Evolutionary conservation across 2,888 invertebrate species (phyloP), one percentile per base, ranked within the genome.

Genomic region (Amiota minor): DNA sequence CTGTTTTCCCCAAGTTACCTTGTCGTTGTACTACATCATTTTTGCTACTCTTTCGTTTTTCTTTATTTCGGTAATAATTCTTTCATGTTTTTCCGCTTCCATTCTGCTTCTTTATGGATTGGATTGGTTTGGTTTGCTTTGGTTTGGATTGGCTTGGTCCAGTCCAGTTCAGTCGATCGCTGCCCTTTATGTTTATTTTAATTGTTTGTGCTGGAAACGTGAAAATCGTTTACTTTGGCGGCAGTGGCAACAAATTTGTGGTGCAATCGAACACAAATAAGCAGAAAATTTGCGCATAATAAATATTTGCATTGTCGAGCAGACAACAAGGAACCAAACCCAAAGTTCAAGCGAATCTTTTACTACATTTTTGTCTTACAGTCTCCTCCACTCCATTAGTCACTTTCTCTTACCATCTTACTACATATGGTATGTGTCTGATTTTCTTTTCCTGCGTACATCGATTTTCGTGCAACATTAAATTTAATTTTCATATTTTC

Each of bases 1-100:
- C 18, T 18, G 61, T 14, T 59, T 16, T 18, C 71, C 68, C 68
- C 68, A 68, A 71, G 71, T 70, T 71, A 65, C 71, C 74, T 71
- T 20, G 68, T 59, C 67, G 61, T 59, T 59, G 71, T 65, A 56
- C 46, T 62, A 74, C 35, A 35, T 35, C 35, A 35, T 35, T 35
- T 35, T 35, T 35, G 35, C 35, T 8, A 35, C 35, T 35, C 35
- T 35, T 35, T 6, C 35, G 35, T 35, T 35, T 35, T 35, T 35
- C 35, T 35, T 35, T 35, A 18, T 10, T 18, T 56, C 16, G 56
- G 62, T 72, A 75, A 75, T 75, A 75, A 75, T 75, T 75, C 72
- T 75, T 75, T 75, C 75, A 72, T 74, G 65, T 72, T 35, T 61
- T 61, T 69, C 62, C 35, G 35, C 35, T 35, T 35, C 35, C 35